These are phyloP conservation scores for Ranitomeya variabilis DNA, from an alignment of 2,113 vertebrate genomes.

Conservation along the genomic window DNA sequence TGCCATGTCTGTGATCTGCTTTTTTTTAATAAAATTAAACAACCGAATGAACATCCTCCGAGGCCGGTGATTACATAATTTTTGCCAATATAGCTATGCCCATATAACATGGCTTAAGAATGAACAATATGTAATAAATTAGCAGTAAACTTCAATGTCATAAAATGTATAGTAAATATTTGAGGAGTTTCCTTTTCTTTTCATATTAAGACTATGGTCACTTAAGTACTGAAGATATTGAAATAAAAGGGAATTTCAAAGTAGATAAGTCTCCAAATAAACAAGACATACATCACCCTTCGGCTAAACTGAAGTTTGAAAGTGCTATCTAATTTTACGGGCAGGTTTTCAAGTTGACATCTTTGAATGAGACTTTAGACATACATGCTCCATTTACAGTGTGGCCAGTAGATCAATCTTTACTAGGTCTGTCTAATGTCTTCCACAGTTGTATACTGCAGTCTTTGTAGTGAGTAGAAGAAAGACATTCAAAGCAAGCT, in stretches of 20 bases:
- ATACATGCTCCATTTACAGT: slow-evolving; percentile 19
- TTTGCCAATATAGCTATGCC: neutral
- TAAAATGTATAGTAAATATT: neutral
- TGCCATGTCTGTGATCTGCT: no score
- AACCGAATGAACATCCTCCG: no score
- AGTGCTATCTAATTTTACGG: slow-evolving; percentile 14
- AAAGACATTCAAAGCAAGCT: slow-evolving; percentile 42
- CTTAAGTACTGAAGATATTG: neutral
- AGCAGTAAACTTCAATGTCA: neutral
- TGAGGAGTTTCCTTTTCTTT: neutral
- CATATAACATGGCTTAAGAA: neutral
- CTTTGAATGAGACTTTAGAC: slow-evolving; percentile 19
- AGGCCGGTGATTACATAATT: no score
- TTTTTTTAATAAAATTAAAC: no score
- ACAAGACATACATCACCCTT: neutral
- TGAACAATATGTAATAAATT: neutral
- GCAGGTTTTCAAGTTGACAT: slow-evolving; percentile 2
- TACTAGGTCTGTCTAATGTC: slow-evolving; percentile 39
- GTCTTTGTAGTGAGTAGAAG: slow-evolving; percentile 35
- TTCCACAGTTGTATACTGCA: slow-evolving; percentile 28
- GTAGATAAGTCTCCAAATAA: slow-evolving; percentile 7
- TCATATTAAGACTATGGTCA: neutral
- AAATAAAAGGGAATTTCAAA: neutral
- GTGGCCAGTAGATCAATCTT: slow-evolving; percentile 28
- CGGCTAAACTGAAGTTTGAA: slow-evolving; percentile 2